These are phyloP conservation scores for Drosophila orena DNA, from an alignment of 1,140 invertebrate species.

Conservation along the genomic window DNA sequence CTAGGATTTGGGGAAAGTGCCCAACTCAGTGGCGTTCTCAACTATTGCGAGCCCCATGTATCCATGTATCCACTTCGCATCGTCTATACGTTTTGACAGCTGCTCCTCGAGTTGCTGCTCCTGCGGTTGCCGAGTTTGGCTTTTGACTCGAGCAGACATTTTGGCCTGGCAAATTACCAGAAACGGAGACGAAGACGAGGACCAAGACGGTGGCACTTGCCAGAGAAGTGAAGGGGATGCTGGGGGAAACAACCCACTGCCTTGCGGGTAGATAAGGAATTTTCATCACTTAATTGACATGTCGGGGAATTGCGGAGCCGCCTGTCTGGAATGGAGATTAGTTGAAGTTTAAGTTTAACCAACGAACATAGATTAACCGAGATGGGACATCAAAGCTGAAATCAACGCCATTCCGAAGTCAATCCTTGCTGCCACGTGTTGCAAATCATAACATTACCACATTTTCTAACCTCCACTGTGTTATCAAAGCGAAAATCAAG, in stretches of 20 bases:
- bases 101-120: slow-evolving; percentile 22
- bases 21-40: neutral
- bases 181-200: slow-evolving; percentile 6
- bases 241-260: neutral
- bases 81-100: slow-evolving; percentile 50
- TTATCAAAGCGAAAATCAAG: neutral
- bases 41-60: slow-evolving; percentile 25
- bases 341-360: slow-evolving; percentile 10
- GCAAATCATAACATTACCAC: neutral
- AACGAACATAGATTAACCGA: slow-evolving; percentile 31
- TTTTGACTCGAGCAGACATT: slow-evolving; percentile 45
- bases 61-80: slow-evolving; percentile 39
- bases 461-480: neutral
- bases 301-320: slow-evolving; percentile 4
- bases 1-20: slow-evolving; percentile 2
- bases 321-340: slow-evolving; percentile 15
- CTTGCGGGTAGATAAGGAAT: slow-evolving; percentile 21
- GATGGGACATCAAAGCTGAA: slow-evolving; percentile 3
- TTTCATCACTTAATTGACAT: slow-evolving; percentile 64
- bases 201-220: no score
- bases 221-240: neutral
- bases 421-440: neutral
- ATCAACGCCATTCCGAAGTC: neutral
- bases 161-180: slow-evolving; percentile 36
- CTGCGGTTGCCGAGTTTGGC: slow-evolving; percentile 49